Percentiles rank a stretch among this genome's conserved stretches.
Evolutionary conservation across 1,140 invertebrate genomes (phyloP).

Genomic region (Zaprionus capensis): DNA sequence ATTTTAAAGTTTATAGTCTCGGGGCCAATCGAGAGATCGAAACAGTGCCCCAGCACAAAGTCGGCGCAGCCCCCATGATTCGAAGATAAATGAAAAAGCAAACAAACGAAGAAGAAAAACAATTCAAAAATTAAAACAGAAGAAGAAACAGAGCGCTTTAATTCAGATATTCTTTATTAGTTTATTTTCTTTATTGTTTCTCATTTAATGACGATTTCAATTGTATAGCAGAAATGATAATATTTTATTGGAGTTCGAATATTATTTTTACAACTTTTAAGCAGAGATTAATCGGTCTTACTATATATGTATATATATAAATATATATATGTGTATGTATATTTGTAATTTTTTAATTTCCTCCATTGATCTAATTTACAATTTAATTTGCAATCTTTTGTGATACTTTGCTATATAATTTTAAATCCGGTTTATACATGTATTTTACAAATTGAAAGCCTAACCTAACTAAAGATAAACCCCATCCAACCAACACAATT

Average conservation of each 20-base stretch:
- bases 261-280: constrained; percentile 72
- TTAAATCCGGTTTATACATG: constrained; percentile 68
- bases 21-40: constrained; percentile 35
- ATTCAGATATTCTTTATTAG: constrained; percentile 16
- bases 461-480: constrained; percentile 42
- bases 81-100: constrained; percentile 42
- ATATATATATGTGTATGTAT: constrained; percentile 40
- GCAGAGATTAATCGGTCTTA: constrained; percentile 61
- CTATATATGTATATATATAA: constrained; percentile 31
- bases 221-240: constrained; percentile 40
- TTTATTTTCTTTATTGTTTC: constrained; percentile 37
- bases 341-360: constrained; percentile 48
- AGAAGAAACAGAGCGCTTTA: constrained; percentile 3
- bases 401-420: constrained; percentile 82
- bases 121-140: constrained; percentile 4
- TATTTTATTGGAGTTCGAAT: constrained; percentile 72
- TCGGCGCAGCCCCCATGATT: constrained; percentile 14
- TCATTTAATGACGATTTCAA: constrained; percentile 46
- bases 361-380: constrained; percentile 78
- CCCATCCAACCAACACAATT: constrained; percentile 24
- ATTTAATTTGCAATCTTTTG: constrained; percentile 83
- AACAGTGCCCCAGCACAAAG: constrained; percentile 1
- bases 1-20: constrained; percentile 62
- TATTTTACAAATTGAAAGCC: constrained; percentile 49
- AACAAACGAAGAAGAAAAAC: constrained; percentile 13